phyloP scores from a whole-genome alignment of 30 jellyfish, hydroid and myxozoan genomes.

The Phacellophora camtschatica region DNA sequence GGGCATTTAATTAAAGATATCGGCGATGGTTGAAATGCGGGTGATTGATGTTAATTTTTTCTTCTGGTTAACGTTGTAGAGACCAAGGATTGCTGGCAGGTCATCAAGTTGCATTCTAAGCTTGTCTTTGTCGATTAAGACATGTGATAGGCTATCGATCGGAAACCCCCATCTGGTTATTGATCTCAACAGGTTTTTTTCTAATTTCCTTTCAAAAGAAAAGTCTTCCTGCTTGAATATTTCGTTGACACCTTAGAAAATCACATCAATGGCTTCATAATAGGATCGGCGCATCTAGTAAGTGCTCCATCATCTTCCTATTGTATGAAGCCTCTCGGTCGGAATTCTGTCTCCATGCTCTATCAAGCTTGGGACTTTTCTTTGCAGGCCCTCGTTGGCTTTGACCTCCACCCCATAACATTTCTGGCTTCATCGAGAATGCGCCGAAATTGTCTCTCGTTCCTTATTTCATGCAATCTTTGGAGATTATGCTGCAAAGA shows the following conservation, averaged over 20 bases:
- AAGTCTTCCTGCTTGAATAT: background rate
- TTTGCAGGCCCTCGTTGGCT: no score
- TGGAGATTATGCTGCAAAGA: constrained; percentile 37
- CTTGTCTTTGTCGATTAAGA: constrained; percentile 9
- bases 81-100: constrained; percentile 55
- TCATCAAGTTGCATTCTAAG: constrained; percentile 41
- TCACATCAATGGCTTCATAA: constrained; percentile 29
- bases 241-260: background rate
- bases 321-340: no score
- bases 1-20: constrained; percentile 35
- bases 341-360: no score
- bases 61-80: constrained; percentile 6
- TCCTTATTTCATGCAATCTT: constrained; percentile 38
- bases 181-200: constrained; percentile 15
- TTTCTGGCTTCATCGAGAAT: constrained; percentile 35
- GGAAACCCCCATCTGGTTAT: background rate
- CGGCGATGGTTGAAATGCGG: constrained; percentile 31
- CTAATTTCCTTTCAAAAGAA: background rate
- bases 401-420: no score
- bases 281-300: constrained; percentile 21
- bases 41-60: constrained; percentile 23
- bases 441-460: constrained; percentile 42
- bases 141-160: background rate
- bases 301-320: constrained; percentile 7
- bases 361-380: no score